Conservation (phyloP, 2,113 vertebrate genomes). For the Dicaeum eximium region DNA sequence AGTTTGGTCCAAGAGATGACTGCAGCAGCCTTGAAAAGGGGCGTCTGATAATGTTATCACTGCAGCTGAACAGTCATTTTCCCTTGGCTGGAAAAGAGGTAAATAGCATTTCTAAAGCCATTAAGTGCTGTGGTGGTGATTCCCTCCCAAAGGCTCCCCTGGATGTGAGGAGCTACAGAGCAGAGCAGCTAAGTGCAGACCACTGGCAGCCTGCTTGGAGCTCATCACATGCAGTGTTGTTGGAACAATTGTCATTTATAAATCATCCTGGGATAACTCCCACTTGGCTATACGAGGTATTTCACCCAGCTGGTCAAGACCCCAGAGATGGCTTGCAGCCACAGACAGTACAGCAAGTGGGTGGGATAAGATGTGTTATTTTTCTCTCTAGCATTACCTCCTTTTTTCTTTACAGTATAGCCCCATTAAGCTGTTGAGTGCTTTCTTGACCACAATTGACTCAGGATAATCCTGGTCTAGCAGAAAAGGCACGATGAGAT, state of each 20-base stretch:
- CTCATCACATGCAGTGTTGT: neutral
- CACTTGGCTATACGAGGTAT: neutral
- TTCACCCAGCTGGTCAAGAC: neutral
- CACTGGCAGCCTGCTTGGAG: neutral
- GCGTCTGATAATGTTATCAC: neutral
- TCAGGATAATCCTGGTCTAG: constrained; percentile 28
- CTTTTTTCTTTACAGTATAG: neutral
- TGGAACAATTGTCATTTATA: neutral
- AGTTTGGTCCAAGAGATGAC: neutral
- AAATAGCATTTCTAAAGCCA: neutral
- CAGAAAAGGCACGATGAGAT: constrained; percentile 29
- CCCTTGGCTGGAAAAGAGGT: neutral
- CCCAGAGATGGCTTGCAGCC: neutral
- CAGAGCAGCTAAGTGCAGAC: neutral
- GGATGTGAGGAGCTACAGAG: neutral
- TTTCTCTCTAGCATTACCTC: neutral
- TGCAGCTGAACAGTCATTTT: neutral
- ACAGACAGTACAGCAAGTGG: neutral
- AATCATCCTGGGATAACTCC: neutral
- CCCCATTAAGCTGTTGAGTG: constrained; percentile 9
- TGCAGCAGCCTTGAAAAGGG: neutral
- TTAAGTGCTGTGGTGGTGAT: neutral
- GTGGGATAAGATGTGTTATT: neutral
- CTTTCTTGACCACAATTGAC: constrained; percentile 36
- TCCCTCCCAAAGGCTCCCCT: neutral